These are phyloP conservation scores for Sylvietta virens DNA, from an alignment of 2,113 vertebrate species.

Conservation along the genomic window DNA sequence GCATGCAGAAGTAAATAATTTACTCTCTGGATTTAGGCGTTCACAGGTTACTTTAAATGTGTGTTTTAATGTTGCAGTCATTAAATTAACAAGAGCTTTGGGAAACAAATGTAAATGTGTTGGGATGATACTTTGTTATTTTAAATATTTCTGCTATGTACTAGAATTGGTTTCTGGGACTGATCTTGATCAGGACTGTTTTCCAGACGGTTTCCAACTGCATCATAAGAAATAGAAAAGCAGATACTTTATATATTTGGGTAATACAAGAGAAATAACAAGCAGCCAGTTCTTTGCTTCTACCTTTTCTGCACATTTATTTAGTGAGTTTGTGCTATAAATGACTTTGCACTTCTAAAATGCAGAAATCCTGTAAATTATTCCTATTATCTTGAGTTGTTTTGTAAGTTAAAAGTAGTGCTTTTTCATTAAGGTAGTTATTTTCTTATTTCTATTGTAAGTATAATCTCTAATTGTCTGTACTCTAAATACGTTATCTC, in stretches of 20 bases:
- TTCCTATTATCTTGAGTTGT: not conserved
- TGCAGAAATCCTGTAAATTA: not conserved
- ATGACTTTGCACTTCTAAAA: not conserved
- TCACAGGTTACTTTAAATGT: not conserved
- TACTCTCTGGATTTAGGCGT: not conserved
- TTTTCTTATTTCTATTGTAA: not conserved
- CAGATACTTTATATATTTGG: not conserved
- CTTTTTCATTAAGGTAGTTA: not conserved
- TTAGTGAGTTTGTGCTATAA: not conserved
- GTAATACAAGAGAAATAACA: not conserved
- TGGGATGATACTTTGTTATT: not conserved
- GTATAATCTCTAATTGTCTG: not conserved
- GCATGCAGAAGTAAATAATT: not conserved
- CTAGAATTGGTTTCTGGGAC: not conserved
- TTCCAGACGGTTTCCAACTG: not conserved
- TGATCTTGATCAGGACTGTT: not conserved
- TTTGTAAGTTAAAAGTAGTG: not conserved
- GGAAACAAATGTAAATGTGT: not conserved
- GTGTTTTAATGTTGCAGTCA: not conserved
- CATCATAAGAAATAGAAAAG: not conserved
- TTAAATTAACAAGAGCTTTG: not conserved
- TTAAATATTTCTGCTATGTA: not conserved
- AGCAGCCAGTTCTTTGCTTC: accelerated
- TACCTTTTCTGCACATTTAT: accelerated
- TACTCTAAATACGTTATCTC: not conserved